Conservation (phyloP, 2,888 invertebrate genomes). For the Amiota communis region DNA sequence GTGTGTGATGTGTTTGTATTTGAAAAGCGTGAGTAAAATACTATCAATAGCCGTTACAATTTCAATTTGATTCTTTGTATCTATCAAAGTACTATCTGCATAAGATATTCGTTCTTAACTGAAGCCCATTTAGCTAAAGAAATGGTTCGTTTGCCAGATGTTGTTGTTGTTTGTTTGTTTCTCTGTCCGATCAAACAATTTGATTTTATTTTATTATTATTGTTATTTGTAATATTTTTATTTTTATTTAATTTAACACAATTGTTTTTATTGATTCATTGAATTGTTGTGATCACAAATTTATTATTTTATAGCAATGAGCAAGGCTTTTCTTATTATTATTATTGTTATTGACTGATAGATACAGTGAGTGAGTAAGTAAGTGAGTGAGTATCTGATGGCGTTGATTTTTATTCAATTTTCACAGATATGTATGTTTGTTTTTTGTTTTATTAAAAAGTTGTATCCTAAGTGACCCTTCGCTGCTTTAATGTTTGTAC, state of each 20-base stretch:
- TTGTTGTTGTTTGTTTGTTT: slow-evolving; percentile 9
- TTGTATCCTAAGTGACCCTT: neutral
- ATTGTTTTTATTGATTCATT: slow-evolving; percentile 58
- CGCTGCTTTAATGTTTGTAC: slow-evolving; percentile 13
- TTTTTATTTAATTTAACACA: slow-evolving; percentile 14
- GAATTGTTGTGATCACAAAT: slow-evolving; percentile 54
- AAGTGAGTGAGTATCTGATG: neutral
- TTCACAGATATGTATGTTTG: neutral
- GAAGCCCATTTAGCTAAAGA: slow-evolving; percentile 1
- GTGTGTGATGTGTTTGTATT: slow-evolving; percentile 1
- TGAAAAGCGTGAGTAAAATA: slow-evolving; percentile 56
- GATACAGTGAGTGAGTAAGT: no score
- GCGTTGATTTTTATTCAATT: neutral
- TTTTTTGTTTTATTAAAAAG: neutral
- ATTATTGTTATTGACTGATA: no score
- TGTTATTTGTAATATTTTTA: slow-evolving; percentile 1
- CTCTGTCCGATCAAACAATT: neutral
- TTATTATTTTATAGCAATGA: slow-evolving; percentile 41
- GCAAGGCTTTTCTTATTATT: neutral
- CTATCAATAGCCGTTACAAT: slow-evolving; percentile 57
- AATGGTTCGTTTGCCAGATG: slow-evolving; percentile 22
- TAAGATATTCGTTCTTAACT: neutral
- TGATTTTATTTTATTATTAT: slow-evolving; percentile 22
- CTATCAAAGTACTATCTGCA: neutral
- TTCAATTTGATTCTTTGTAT: neutral